These are phyloP conservation scores for Rhipidura dahli DNA, from an alignment of 2,113 vertebrate genomes.

Conservation along the genomic window DNA sequence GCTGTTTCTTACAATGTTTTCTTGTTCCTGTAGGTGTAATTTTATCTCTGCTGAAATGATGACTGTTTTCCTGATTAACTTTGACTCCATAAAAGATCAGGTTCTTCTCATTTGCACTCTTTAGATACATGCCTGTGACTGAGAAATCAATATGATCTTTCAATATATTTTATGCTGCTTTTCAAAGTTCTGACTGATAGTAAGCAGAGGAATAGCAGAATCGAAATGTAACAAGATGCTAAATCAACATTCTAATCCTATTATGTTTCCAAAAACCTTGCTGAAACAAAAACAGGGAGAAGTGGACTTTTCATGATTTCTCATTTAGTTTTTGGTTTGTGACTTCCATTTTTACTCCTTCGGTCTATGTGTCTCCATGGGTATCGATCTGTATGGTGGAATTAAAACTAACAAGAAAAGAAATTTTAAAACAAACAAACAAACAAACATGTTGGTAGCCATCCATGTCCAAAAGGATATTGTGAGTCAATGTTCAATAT, in stretches of 20 bases:
- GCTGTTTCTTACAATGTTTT: not conserved
- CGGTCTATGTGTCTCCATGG: rapidly evolving
- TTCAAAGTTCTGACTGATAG: not conserved
- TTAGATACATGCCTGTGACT: not conserved
- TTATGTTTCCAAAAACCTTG: rapidly evolving
- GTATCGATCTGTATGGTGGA: not conserved
- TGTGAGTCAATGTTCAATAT: not conserved
- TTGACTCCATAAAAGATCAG: not conserved
- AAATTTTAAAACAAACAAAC: not conserved
- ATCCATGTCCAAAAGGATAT: not conserved
- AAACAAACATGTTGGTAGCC: too few relatives aligned
- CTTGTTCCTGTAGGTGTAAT: not conserved
- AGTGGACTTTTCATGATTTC: not conserved
- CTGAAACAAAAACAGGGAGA: not conserved
- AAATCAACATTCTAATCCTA: not conserved
- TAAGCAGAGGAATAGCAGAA: not conserved
- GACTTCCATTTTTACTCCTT: not conserved
- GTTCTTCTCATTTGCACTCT: not conserved
- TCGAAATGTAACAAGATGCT: not conserved
- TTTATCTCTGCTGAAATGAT: not conserved
- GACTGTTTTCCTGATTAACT: not conserved
- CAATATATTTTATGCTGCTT: not conserved
- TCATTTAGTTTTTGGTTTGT: not conserved
- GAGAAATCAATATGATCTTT: not conserved
- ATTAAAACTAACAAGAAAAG: not conserved